Percentiles rank a stretch among this genome's conserved stretches.
phyloP scores from a whole-genome alignment of 2,888 invertebrate species.

The Andrena bicolor region DNA sequence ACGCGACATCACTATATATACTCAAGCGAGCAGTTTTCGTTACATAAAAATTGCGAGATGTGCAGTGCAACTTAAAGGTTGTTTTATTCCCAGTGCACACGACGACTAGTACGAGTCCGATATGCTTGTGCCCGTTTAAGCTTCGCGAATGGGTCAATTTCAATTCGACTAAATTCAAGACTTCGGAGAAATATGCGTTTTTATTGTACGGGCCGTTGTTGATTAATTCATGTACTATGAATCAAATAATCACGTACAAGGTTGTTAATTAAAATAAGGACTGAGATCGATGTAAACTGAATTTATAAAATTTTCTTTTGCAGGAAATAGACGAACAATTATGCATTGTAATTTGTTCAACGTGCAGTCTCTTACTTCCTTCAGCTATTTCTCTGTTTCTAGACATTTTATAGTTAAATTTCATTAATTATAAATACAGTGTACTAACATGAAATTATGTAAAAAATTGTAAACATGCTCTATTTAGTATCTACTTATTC shows the following conservation, averaged over 20 bases:
- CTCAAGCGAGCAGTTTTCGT: conserved; percentile 43
- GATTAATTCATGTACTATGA: conserved; percentile 47
- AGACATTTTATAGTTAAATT: conserved; percentile 9
- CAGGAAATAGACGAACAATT: conserved; percentile 26
- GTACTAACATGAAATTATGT: conserved; percentile 21
- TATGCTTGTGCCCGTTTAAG: conserved; percentile 23
- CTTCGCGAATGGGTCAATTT: conserved; percentile 13
- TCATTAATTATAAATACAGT: conserved; percentile 2
- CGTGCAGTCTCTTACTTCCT: conserved; percentile 13
- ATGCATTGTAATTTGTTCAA: conserved; percentile 8
- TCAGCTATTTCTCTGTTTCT: conserved; percentile 22
- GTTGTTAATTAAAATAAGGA: conserved; percentile 55
- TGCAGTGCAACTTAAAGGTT: conserved; percentile 52
- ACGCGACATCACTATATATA: conserved; percentile 45
- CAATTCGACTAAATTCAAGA: conserved; percentile 21
- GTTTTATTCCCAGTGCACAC: conserved; percentile 34
- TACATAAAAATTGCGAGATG: conserved; percentile 49
- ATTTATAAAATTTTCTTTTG: conserved; percentile 51
- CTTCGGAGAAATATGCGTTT: conserved; percentile 43
- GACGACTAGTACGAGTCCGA: conserved; percentile 4
- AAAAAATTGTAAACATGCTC: conserved; percentile 23
- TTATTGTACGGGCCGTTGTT: conserved; percentile 37
- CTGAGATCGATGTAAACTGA: conserved; percentile 58
- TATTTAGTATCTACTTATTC: conserved; percentile 17
- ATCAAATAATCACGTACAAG: conserved; percentile 36